These are phyloP conservation scores for Trilocha varians DNA, from an alignment of 2,888 invertebrate species.

Conservation along the genomic window DNA sequence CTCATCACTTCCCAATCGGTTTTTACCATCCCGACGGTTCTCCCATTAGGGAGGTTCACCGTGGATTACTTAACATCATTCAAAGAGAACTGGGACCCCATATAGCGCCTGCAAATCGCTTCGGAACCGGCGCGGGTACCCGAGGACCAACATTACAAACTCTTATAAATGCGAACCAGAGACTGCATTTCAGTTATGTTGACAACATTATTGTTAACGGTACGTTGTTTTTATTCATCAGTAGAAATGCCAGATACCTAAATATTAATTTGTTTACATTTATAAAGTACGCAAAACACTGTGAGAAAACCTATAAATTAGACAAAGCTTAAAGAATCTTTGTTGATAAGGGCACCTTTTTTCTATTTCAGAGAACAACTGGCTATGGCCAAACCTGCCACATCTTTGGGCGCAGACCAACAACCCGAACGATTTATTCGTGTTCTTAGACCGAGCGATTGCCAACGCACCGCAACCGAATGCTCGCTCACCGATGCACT, in stretches of 20 bases:
- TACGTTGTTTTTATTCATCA: no score
- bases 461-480: slow-evolving; percentile 46
- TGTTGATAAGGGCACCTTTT: background rate
- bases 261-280: no score
- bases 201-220: slow-evolving; percentile 58
- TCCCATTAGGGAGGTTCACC: slow-evolving; percentile 65
- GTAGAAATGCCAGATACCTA: no score
- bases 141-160: slow-evolving; percentile 61
- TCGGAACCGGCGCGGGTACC: slow-evolving; percentile 46
- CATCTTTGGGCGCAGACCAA: slow-evolving; percentile 78
- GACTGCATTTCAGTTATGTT: slow-evolving; percentile 71
- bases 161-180: slow-evolving; percentile 55
- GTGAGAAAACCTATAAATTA: background rate
- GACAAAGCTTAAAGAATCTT: background rate
- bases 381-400: slow-evolving; percentile 76
- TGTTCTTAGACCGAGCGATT: slow-evolving; percentile 54
- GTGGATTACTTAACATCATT: slow-evolving; percentile 68
- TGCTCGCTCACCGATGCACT: slow-evolving; percentile 67
- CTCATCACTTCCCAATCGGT: slow-evolving; percentile 85
- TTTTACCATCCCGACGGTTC: slow-evolving; percentile 62
- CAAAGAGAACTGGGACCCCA: slow-evolving; percentile 71
- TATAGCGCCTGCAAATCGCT: slow-evolving; percentile 57
- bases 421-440: slow-evolving; percentile 42
- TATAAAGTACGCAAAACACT: no score
- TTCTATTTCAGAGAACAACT: slow-evolving; percentile 64